A percentile compares a stretch with the other conserved stretches of the same genome.
These are phyloP conservation scores for Penaeus indicus DNA, from an alignment of 1,140 invertebrate species.

Conservation along the genomic window DNA sequence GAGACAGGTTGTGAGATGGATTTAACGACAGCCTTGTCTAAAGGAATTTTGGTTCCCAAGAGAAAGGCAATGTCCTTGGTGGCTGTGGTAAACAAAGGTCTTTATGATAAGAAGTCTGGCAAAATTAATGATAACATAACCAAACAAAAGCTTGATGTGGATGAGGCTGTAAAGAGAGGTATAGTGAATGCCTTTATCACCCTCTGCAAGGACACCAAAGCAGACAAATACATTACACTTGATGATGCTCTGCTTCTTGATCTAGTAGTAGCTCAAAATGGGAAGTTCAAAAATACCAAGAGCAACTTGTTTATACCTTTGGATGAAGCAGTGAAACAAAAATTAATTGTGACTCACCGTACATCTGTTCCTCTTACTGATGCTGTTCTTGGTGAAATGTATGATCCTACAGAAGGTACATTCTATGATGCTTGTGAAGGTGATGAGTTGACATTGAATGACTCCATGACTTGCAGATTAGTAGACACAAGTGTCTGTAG, in stretches of 20 bases:
- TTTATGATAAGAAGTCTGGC: conserved; percentile 80
- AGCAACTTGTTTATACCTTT: conserved; percentile 75
- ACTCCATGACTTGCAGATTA: conserved; percentile 81
- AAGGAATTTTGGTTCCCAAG: conserved; percentile 78
- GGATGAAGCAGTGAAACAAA: conserved; percentile 79
- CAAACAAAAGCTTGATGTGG: conserved; percentile 79
- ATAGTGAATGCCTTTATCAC: conserved; percentile 87
- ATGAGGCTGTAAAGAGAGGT: conserved; percentile 83
- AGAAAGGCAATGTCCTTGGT: conserved; percentile 83
- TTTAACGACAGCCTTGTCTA: conserved; percentile 79
- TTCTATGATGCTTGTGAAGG: conserved; percentile 86
- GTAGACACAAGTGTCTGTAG: conserved; percentile 79
- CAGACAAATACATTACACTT: conserved; percentile 75
- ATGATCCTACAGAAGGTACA: conserved; percentile 80
- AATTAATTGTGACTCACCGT: conserved; percentile 80
- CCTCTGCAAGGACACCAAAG: conserved; percentile 83
- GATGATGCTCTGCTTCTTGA: conserved; percentile 70
- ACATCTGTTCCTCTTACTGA: conserved; percentile 81
- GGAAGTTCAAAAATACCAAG: conserved; percentile 72
- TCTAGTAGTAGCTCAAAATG: conserved; percentile 70
- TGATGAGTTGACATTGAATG: conserved; percentile 78
- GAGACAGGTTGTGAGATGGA: conserved; percentile 79
- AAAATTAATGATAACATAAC: conserved; percentile 81
- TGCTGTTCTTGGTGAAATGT: conserved; percentile 84
- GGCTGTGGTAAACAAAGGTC: conserved; percentile 79